Base-by-base conservation (phyloP, 2,113 vertebrate genomes). In the Larimichthys crocea region DNA sequence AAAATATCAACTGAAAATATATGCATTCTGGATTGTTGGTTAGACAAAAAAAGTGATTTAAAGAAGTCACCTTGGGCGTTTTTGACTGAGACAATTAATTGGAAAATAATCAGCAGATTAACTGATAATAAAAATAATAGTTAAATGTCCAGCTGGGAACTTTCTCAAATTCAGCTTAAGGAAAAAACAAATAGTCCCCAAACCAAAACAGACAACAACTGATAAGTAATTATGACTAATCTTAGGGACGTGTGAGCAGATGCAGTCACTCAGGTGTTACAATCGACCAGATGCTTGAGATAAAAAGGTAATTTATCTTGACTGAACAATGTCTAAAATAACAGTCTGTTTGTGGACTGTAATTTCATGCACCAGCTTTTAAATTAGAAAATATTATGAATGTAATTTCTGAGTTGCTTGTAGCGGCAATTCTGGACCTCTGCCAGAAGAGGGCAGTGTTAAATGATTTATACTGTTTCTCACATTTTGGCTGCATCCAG, bases 381-480 rank as follows among this genome's bases (percentile, higher is more conserved):
- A 70, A 40, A n/a, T 65, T 6, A 9, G 10, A 67, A 48, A n/a
- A 50, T 14, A 52, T 5, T 20, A 24, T 31, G 7, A 42, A 35
- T 17, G 44, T 6, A 12, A 24, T 26, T 17, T 69, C 3, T 59
- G 10, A 9, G 31, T 19, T 71, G 4, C 2, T 1, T 79, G 14
- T 50, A 42, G 29, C 60, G 48, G 56, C 62, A 71, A 12, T 90
- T 84, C 74, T 80, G 48, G 0, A 26, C 26, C 65, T 76, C 46
- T 15, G 53, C 91, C 95, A 94, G 86, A 59, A 91, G 94, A 92
- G 94, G 93, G 92, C 93, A 88, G 90, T 89, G 86, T 92, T 92
- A 73, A 52, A 83, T 73, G 61, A 83, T 80, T 83, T 81, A 86
- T 86, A 14, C 0, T 11, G 19, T 16, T 59, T 24, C 55, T 19